Evolutionary conservation across 2,113 vertebrate species (phyloP).

Genomic region (Oncorhynchus kisutch): DNA sequence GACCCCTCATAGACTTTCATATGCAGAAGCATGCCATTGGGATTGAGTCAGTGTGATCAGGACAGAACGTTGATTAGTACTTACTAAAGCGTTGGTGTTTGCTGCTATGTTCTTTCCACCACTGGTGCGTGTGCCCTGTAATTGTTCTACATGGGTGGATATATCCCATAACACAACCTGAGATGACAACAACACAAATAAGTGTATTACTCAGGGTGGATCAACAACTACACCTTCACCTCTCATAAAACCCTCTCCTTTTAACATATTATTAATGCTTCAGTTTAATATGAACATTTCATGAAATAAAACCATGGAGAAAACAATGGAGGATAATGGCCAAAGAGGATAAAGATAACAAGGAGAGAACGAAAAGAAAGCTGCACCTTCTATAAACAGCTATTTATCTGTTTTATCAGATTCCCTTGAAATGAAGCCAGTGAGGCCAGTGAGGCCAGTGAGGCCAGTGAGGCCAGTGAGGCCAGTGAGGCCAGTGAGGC

Average conservation of each 20-base stretch:
- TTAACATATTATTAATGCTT: background rate
- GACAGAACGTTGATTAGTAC: slow-evolving; percentile 23
- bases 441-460: background rate
- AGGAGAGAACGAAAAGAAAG: background rate
- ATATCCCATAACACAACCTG: slow-evolving; percentile 92
- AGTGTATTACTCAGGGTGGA: background rate
- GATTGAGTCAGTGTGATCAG: background rate
- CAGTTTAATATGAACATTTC: background rate
- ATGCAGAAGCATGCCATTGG: background rate
- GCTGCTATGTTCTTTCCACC: slow-evolving; percentile 45
- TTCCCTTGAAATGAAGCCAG: background rate
- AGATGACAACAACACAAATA: slow-evolving; percentile 25
- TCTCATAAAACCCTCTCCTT: background rate
- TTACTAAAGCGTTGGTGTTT: slow-evolving; percentile 66
- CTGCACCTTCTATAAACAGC: background rate
- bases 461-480: background rate
- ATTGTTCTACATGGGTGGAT: slow-evolving; percentile 69
- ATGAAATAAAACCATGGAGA: background rate
- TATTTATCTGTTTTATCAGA: background rate
- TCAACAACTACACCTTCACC: background rate
- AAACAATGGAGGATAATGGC: background rate
- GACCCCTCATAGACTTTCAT: too few relatives aligned
- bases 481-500: background rate
- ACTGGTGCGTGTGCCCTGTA: slow-evolving; percentile 64
- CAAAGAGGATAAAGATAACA: background rate